Percentiles rank a stretch among this genome's conserved stretches.
These are phyloP conservation scores for Balanococcus diminutus DNA, from an alignment of 2,888 invertebrate species.

Conservation along the genomic window DNA sequence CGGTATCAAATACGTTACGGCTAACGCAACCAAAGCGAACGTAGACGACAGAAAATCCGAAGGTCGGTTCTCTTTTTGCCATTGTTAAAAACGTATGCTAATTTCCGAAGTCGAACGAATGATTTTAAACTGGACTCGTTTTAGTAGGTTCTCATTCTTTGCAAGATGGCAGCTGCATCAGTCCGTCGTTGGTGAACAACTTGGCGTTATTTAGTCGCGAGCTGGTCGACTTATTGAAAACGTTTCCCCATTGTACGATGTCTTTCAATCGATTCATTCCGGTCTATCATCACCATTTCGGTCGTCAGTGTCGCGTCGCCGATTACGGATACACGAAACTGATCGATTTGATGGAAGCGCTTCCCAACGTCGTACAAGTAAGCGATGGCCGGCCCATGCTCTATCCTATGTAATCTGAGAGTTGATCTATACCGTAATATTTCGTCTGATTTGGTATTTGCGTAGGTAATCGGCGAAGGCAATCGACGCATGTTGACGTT, in stretches of 20 bases:
- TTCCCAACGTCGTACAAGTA: constrained; percentile 84
- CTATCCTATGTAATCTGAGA: not conserved
- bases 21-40: not conserved
- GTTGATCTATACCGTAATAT: not conserved
- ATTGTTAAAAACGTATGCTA: not conserved
- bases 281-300: constrained; percentile 95
- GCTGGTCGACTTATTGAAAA: constrained; percentile 81
- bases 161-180: constrained; percentile 52
- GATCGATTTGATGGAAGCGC: constrained; percentile 85
- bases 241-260: constrained; percentile 80
- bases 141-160: not conserved
- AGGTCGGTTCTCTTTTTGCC: not conserved
- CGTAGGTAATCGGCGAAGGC: constrained; percentile 86
- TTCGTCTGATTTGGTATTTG: not conserved
- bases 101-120: not conserved
- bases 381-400: constrained; percentile 56
- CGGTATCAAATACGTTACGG: constrained; percentile 56
- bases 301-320: constrained; percentile 91
- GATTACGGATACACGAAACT: constrained; percentile 96
- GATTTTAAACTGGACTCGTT: not conserved
- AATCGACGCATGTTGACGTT: constrained; percentile 84
- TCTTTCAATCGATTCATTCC: constrained; percentile 88
- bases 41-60: constrained; percentile 50
- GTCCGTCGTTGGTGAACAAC: constrained; percentile 72
- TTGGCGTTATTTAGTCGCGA: constrained; percentile 84